Evolutionary conservation across 2,888 invertebrate species (phyloP).

Genomic region (Dasypolia templi): DNA sequence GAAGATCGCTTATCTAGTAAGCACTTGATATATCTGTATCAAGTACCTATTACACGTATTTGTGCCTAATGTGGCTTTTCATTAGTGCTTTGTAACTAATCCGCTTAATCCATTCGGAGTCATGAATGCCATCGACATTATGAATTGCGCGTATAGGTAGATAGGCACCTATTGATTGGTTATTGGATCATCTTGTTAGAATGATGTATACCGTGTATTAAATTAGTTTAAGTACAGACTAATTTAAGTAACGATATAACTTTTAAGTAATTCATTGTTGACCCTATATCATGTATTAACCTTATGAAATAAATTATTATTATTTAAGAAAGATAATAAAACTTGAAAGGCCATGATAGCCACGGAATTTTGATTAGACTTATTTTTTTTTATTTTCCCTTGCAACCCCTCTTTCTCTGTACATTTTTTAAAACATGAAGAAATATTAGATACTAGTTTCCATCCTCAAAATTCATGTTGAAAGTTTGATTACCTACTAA

Average conservation of each 20-base stretch:
- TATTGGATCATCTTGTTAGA: slow-evolving; percentile 6
- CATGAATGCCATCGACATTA: background rate
- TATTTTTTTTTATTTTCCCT: background rate
- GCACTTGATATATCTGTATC: background rate
- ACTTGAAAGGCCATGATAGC: background rate
- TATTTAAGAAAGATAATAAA: background rate
- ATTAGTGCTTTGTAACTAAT: slow-evolving; percentile 15
- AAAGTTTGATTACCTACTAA: background rate
- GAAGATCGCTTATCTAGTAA: background rate
- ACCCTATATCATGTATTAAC: background rate
- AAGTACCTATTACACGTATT: background rate
- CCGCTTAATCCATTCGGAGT: background rate
- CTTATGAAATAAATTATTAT: background rate
- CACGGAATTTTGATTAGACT: background rate
- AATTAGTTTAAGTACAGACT: no score
- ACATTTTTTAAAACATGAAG: background rate
- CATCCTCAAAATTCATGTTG: background rate
- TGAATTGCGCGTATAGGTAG: background rate
- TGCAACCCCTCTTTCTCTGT: no score
- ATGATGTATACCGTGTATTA: background rate
- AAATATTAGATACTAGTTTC: background rate
- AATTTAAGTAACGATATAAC: background rate
- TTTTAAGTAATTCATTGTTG: background rate
- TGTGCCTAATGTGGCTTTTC: background rate
- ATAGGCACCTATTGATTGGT: background rate